Conservation (phyloP, 2,113 vertebrate genomes). For the Pterocles orientalis region DNA sequence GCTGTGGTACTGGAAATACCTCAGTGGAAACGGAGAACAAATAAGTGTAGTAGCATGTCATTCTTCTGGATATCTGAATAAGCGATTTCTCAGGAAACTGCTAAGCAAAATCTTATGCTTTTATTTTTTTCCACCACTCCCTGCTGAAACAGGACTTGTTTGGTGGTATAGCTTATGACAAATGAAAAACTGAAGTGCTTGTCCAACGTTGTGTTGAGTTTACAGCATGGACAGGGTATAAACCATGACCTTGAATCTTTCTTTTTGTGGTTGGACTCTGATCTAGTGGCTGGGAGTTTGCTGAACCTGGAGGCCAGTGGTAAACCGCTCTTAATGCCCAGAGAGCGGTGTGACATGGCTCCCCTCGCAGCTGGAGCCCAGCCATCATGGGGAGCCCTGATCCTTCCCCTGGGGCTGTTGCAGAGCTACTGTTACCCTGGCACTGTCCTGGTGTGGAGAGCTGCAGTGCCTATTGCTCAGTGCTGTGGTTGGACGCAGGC, state of each 20-base stretch:
- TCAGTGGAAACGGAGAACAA: not conserved
- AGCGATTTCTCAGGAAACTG: not conserved
- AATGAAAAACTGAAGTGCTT: not conserved
- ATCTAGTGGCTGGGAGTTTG: not conserved
- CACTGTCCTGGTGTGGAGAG: fast-evolving
- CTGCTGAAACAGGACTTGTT: not conserved
- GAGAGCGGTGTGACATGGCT: not conserved
- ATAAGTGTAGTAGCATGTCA: not conserved
- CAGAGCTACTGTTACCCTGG: not conserved
- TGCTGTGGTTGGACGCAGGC: fast-evolving
- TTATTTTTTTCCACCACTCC: not conserved
- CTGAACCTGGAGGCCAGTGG: not conserved
- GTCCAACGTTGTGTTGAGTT: not conserved
- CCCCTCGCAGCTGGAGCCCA: not conserved
- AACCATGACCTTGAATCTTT: not conserved
- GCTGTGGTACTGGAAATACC: not conserved
- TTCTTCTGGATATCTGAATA: not conserved
- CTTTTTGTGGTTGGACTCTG: not conserved
- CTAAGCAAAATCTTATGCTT: not conserved
- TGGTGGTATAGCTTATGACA: not conserved
- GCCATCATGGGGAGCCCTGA: not conserved
- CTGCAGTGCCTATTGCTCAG: fast-evolving
- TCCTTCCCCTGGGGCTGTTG: not conserved
- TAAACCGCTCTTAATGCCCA: not conserved
- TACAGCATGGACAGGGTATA: not conserved